Base-by-base conservation (phyloP, 2,797 vertebrate genomes). In the Chrysolophus pictus region DNA sequence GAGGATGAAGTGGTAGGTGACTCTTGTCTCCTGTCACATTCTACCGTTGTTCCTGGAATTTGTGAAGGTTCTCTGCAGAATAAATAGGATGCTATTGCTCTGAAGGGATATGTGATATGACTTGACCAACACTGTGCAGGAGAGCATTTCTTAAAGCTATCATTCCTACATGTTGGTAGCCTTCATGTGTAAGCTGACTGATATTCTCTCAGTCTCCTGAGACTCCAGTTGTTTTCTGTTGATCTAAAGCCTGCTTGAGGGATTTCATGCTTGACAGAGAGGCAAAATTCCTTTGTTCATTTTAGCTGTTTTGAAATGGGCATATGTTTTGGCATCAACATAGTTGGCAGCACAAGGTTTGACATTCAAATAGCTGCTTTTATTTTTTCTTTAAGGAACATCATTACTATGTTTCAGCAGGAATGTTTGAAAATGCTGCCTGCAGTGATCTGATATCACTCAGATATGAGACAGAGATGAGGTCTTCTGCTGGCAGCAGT, bases 301-400 rank as follows among this genome's bases (percentile, higher is more conserved):
- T 92, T 91, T 60, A 39, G 17, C 12, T 86, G 15, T 78, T n/a
- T 47, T 82, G 64, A 62, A 88, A 31, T 82, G 33, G 42, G n/a
- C 58, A 8, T 86, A 22, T 21, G 58, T 67, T 33, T 55, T 67
- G 41, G n/a, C 37, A 56, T 53, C 71, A 44, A 67, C 28, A 8
- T 28, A 56, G n/a, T 10, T 81, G 67, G 75, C 4, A 6, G n/a
- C 21, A 15, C 33, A 14, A 28, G 71, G 42, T 70, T 44, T 81
- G 62, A 24, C 8, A 6, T 73, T 81, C 58, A 88, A 55, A 62
- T 84, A 73, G 5, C 16, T 69, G 56, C 22, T 26, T 93, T 88
- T 90, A 79, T 91, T 90, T 90, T 77, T 92, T 93, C 51, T 56
- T 77, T 72, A 84, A 90, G 46, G 29, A 53, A 14, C 21, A 13